These are phyloP conservation scores for Cyclina sinensis DNA, from an alignment of 1,140 invertebrate genomes.

Conservation along the genomic window DNA sequence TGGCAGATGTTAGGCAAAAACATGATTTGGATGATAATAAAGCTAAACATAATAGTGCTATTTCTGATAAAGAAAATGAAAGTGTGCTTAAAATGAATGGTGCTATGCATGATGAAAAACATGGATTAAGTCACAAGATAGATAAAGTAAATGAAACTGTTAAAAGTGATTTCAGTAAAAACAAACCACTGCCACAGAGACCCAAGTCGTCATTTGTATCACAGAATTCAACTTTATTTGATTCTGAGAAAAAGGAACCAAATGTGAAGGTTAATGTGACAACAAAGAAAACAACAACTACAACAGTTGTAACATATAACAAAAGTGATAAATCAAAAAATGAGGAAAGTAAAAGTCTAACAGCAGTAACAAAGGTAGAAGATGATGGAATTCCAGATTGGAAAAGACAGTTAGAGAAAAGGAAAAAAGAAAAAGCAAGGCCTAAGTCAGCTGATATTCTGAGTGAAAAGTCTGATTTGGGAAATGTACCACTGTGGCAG, in stretches of 20 bases:
- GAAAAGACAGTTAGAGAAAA: conserved; percentile 56
- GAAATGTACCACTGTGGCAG: conserved; percentile 47
- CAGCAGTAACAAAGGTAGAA: neutral
- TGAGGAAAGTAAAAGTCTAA: neutral
- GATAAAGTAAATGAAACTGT: neutral
- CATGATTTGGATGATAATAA: conserved; percentile 45
- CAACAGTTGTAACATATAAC: neutral
- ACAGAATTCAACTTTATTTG: conserved; percentile 36
- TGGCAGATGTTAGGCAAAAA: conserved; percentile 58
- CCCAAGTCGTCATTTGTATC: conserved; percentile 63
- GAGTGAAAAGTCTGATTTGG: conserved; percentile 16
- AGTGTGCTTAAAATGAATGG: conserved; percentile 36
- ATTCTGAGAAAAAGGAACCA: conserved; percentile 8
- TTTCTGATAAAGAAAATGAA: conserved; percentile 15
- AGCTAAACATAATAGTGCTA: conserved; percentile 5
- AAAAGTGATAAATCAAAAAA: conserved; percentile 15
- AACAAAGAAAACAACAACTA: conserved; percentile 38
- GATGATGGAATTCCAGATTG: conserved; percentile 61
- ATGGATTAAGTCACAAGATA: neutral
- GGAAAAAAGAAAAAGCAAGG: conserved; percentile 16
- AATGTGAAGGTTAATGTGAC: conserved; percentile 37
- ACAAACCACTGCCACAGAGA: conserved; percentile 14
- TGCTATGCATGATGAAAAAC: neutral
- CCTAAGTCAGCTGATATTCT: conserved; percentile 61
- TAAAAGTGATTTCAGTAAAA: conserved; percentile 21